Evolutionary conservation across 30 jellyfish, hydroid and myxozoan species (phyloP).

Genomic region (Aurelia aurita): DNA sequence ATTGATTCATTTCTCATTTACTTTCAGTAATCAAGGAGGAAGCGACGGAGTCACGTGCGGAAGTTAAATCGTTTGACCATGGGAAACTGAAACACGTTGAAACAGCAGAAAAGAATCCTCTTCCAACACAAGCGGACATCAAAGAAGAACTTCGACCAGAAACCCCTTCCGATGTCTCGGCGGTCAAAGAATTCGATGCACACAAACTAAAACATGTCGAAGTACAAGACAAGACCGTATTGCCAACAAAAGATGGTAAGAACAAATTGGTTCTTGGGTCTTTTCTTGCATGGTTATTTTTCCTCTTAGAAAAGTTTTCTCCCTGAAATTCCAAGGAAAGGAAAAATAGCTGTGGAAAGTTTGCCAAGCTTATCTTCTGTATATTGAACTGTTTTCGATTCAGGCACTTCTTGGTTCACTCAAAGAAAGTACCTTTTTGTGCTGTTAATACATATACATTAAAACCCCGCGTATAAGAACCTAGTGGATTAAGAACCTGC

Average conservation of each 20-base stretch:
- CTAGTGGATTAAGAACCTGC: too few relatives aligned
- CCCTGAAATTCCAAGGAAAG: too few relatives aligned
- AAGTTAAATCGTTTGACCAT: slow-evolving; percentile 91
- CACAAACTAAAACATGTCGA: slow-evolving; percentile 82
- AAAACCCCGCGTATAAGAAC: too few relatives aligned
- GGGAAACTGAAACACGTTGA: slow-evolving; percentile 90
- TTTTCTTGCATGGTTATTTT: too few relatives aligned
- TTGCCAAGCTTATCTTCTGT: too few relatives aligned
- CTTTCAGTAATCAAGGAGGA: slow-evolving; percentile 82
- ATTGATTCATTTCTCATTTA: too few relatives aligned
- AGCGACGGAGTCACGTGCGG: slow-evolving; percentile 90
- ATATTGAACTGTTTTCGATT: too few relatives aligned
- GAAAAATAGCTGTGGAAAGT: too few relatives aligned
- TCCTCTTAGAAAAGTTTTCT: too few relatives aligned
- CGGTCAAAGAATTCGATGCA: slow-evolving; percentile 73
- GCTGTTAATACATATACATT: too few relatives aligned
- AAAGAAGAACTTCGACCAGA: slow-evolving; percentile 93
- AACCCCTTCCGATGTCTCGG: slow-evolving; percentile 87
- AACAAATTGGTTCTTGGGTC: not conserved
- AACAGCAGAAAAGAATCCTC: slow-evolving; percentile 92
- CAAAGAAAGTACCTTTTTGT: too few relatives aligned
- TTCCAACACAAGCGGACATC: slow-evolving; percentile 87
- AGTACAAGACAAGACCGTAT: slow-evolving; percentile 70
- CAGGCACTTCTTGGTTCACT: too few relatives aligned
- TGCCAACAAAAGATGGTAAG: slow-evolving; percentile 85